Percentiles rank a stretch among this genome's conserved stretches.
phyloP scores from a whole-genome alignment of 2,888 invertebrate species.

The Cephus pulcher region DNA sequence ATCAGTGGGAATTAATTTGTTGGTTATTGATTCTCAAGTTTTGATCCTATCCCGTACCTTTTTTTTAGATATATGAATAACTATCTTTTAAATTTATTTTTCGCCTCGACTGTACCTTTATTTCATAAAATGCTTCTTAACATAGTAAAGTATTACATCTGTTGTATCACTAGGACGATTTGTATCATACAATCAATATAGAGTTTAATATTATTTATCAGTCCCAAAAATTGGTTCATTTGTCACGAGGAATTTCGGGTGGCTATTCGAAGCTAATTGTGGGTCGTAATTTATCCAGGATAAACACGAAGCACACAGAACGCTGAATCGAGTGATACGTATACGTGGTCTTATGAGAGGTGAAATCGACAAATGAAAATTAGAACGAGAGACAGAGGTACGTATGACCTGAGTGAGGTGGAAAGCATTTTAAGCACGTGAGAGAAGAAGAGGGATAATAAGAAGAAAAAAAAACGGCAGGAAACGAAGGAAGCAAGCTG shows the following conservation, averaged over 20 bases:
- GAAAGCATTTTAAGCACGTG: neutral
- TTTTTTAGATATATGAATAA: neutral
- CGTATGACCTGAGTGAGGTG: neutral
- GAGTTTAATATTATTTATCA: neutral
- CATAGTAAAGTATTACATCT: neutral
- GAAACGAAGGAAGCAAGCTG: neutral
- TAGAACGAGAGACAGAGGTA: neutral
- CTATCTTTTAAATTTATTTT: neutral
- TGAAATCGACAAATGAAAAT: neutral
- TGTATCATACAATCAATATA: neutral
- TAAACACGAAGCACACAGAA: neutral
- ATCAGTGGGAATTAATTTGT: neutral
- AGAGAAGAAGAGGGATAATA: neutral
- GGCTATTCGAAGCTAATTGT: neutral
- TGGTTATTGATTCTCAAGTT: neutral
- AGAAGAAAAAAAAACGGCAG: neutral
- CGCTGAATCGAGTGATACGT: no score
- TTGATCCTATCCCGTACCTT: neutral
- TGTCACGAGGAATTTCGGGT: neutral
- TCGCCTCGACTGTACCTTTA: neutral
- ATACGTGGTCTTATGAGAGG: no score
- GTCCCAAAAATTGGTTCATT: neutral
- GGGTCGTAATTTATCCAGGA: neutral
- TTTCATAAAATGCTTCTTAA: neutral
- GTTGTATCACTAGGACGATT: neutral